Conservation (phyloP, 2,888 invertebrate species). For the Scelioninae gen. 2 region DNA sequence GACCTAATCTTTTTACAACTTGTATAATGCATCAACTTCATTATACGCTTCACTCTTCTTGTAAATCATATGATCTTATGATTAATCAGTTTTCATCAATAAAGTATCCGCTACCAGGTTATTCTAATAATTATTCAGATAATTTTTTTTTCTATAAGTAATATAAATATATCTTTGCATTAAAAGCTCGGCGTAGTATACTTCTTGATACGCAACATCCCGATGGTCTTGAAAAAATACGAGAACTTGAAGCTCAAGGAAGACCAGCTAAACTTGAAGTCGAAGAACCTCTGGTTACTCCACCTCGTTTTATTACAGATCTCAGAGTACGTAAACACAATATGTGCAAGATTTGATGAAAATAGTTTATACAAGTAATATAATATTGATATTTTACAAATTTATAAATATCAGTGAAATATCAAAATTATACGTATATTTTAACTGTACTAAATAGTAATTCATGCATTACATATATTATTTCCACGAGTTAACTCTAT, state of each 20-base stretch:
- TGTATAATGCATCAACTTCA: conserved; percentile 29
- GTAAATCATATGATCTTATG: conserved; percentile 29
- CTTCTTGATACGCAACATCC: conserved; percentile 94
- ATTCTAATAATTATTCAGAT: conserved; percentile 3
- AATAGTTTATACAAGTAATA: conserved; percentile 55
- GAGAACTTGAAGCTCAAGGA: conserved; percentile 92
- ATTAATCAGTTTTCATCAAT: conserved; percentile 43
- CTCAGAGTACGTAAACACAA: conserved; percentile 76
- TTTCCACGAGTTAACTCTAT: too few relatives aligned
- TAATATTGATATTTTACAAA: background rate
- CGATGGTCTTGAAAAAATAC: conserved; percentile 92
- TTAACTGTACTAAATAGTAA: too few relatives aligned
- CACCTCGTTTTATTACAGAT: conserved; percentile 91
- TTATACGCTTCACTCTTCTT: conserved; percentile 26
- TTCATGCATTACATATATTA: too few relatives aligned
- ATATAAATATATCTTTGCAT: conserved; percentile 42
- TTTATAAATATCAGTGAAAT: too few relatives aligned
- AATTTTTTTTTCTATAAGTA: conserved; percentile 2
- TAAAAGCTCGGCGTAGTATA: conserved; percentile 85
- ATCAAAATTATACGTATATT: too few relatives aligned
- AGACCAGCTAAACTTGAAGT: conserved; percentile 87
- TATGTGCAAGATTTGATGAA: background rate
- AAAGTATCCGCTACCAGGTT: conserved; percentile 51
- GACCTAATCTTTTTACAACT: conserved; percentile 75
- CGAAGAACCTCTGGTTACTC: conserved; percentile 86